Conservation (phyloP, 2,888 invertebrate species). For the Epirrhoe tristata region DNA sequence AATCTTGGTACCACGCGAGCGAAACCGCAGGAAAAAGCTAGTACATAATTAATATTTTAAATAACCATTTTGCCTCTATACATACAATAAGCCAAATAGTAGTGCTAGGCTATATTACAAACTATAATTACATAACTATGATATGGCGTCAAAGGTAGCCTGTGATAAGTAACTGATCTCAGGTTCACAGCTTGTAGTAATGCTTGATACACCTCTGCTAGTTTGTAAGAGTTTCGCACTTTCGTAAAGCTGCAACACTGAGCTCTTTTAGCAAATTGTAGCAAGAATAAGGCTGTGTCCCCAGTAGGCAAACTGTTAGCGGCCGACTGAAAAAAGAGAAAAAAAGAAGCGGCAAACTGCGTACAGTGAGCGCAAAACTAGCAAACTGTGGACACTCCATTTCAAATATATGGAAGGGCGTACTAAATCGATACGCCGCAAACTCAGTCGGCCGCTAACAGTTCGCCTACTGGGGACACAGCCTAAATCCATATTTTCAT, state of each 20-base stretch:
- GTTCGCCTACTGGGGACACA: too few species aligned
- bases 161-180: slow-evolving; percentile 48
- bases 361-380: too few species aligned
- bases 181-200: slow-evolving; percentile 36
- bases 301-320: too few species aligned
- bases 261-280: slow-evolving; percentile 23
- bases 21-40: too few species aligned
- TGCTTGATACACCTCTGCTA: slow-evolving; percentile 27
- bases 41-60: slow-evolving; percentile 7
- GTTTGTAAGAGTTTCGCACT: slow-evolving; percentile 31
- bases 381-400: too few species aligned
- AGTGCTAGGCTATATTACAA: slow-evolving; percentile 17
- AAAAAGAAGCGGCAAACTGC: too few species aligned
- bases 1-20: too few species aligned
- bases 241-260: slow-evolving; percentile 28
- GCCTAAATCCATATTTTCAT: slow-evolving; percentile 36
- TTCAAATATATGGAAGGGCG: too few species aligned
- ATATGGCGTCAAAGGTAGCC: slow-evolving; percentile 36
- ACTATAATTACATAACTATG: slow-evolving; percentile 25
- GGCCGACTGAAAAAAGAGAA: too few species aligned
- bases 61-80: slow-evolving; percentile 15
- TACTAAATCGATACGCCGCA: too few species aligned
- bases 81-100: slow-evolving; percentile 27
- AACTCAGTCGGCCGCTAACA: too few species aligned
- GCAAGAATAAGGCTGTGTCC: too few species aligned